Percentiles rank a stretch among this genome's conserved stretches.
phyloP scores from a whole-genome alignment of 1,140 invertebrate species.

The Neodiprion virginianus region DNA sequence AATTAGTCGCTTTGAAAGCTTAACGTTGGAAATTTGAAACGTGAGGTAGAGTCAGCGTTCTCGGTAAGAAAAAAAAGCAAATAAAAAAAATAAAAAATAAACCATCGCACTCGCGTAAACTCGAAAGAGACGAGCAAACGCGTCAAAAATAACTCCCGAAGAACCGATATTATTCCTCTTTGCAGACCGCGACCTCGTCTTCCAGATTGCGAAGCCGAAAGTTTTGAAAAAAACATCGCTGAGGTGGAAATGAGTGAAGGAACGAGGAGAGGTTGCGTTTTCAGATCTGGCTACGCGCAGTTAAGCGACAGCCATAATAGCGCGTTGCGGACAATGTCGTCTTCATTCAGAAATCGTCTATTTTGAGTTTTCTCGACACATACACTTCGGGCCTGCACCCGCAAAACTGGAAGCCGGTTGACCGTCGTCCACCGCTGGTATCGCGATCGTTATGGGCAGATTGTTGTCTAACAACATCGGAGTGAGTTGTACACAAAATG shows the following conservation, averaged over 20 bases:
- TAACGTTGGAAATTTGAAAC: not conserved
- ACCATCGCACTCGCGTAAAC: conserved; percentile 6
- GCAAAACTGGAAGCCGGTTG: conserved; percentile 28
- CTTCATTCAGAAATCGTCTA: not conserved
- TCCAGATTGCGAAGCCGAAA: too few relatives aligned
- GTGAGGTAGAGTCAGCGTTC: conserved; percentile 11
- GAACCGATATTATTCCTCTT: not conserved
- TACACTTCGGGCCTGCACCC: not conserved
- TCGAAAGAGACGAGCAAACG: not conserved
- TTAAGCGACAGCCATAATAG: too few relatives aligned
- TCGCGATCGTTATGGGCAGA: conserved; percentile 28
- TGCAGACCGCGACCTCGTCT: not conserved
- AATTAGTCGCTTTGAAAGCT: too few relatives aligned
- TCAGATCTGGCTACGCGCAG: not conserved
- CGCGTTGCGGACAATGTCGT: not conserved
- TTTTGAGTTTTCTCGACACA: not conserved
- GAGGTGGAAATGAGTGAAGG: not conserved
- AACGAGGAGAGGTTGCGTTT: not conserved
- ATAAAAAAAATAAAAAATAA: conserved; percentile 8
- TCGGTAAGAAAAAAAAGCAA: not conserved
- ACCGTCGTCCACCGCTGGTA: conserved; percentile 32
- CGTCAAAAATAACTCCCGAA: not conserved
- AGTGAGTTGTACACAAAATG: conserved; percentile 61
- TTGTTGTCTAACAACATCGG: conserved; percentile 59
- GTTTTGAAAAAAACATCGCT: not conserved